Base-by-base conservation (phyloP, 1,140 invertebrate genomes). In the Telenomus remus region DNA sequence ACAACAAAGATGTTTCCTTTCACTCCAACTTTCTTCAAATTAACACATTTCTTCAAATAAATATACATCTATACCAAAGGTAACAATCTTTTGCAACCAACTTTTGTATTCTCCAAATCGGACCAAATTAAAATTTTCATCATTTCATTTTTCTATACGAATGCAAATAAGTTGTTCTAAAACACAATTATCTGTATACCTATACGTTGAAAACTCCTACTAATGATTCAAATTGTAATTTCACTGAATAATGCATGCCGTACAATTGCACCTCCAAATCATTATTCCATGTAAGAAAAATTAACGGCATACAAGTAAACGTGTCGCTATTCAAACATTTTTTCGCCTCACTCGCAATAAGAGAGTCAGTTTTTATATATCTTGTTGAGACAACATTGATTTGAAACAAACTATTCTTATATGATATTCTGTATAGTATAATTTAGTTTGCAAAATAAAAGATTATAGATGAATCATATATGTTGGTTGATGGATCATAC, bases 1-100 rank as follows among this genome's bases (percentile, higher is more conserved):
- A 74, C 57, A 74, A 74, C 71, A 74, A 12, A 74, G 71, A 74
- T 64, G 63, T 74, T 74, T 48, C 71, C 71, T 74, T 74, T 68
- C 71, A 68, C 71, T 71, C 60, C 19, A 11, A 75, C 64, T 75
- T 75, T 75, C 72, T 57, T 75, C 57, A 53, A 64, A 63, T 75
- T 69, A 51, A 68, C 64, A 57, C 64, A 64, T 75, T 68, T 75
- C 51, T 50, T 14, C 44, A 53, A 55, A 73, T 65, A 73, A 72
- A 59, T 51, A 63, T 56, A 56, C 39, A 71, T 63, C 54, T 56
- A 63, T 46, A 46, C 54, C 61, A 43, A 71, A 63, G 54, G 12
- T 19, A 50, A 61, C 57, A 61, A 42, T 44, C 33, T 44, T 50
- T 51, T 33, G 13, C n/a, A 27, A 27, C 14, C 3, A 39, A 9